phyloP scores from a whole-genome alignment of 1,140 invertebrate species.

The Caenorhabditis brenneri region DNA sequence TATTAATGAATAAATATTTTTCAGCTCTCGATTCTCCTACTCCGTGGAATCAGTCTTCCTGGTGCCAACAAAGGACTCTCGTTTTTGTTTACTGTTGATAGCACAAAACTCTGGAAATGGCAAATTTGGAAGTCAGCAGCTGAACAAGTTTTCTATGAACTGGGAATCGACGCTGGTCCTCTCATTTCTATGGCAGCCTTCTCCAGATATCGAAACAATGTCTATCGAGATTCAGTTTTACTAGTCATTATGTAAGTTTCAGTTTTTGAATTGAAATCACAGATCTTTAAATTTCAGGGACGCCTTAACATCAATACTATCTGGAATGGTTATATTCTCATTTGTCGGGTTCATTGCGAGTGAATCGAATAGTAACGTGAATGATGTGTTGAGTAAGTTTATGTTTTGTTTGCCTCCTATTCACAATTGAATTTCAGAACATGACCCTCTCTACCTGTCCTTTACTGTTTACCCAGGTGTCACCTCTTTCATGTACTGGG shows the following conservation, averaged over 20 bases:
- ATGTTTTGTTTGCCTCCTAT: background rate
- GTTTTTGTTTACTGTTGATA: conserved; percentile 59
- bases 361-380: conserved; percentile 60
- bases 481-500: conserved; percentile 66
- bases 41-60: conserved; percentile 63
- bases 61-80: conserved; percentile 61
- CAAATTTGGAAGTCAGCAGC: conserved; percentile 69
- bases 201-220: conserved; percentile 67
- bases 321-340: conserved; percentile 68
- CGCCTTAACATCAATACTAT: conserved; percentile 66
- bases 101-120: conserved; percentile 61
- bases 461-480: conserved; percentile 68
- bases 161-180: conserved; percentile 68
- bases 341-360: conserved; percentile 67
- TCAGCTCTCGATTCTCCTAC: conserved; percentile 64
- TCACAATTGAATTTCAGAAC: conserved; percentile 57
- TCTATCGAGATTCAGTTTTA: conserved; percentile 66
- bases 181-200: conserved; percentile 68
- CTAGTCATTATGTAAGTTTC: conserved; percentile 54
- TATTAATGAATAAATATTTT: too few relatives aligned
- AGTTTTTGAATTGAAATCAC: background rate
- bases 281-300: conserved; percentile 55
- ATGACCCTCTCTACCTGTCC: conserved; percentile 64
- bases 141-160: conserved; percentile 68
- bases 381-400: conserved; percentile 63